phyloP scores from a whole-genome alignment of 2,888 invertebrate species.

The Prenolepis imparis region DNA sequence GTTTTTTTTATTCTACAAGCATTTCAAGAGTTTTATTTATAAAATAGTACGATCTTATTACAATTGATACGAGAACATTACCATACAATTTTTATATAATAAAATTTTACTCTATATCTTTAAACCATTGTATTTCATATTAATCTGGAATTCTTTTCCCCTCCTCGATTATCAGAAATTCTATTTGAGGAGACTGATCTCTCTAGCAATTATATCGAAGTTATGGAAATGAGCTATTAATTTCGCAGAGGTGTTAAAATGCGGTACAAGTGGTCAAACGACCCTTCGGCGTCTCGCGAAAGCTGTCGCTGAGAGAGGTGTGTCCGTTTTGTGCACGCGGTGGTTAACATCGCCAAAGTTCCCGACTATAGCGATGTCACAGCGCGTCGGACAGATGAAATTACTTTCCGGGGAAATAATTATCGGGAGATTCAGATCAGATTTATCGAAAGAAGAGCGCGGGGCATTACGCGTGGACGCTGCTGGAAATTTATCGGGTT shows the following conservation, averaged over 20 bases:
- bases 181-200: not conserved
- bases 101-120: not conserved
- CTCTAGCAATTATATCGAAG: slow-evolving; percentile 10
- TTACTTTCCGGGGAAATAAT: slow-evolving; percentile 59
- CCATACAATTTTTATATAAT: not conserved
- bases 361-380: not conserved
- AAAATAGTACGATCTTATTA: not conserved
- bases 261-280: slow-evolving; percentile 26
- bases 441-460: slow-evolving; percentile 74
- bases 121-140: not conserved
- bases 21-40: not conserved
- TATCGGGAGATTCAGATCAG: slow-evolving; percentile 60
- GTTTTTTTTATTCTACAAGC: not conserved
- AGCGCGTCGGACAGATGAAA: slow-evolving; percentile 35
- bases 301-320: slow-evolving; percentile 38
- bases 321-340: slow-evolving; percentile 27
- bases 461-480: slow-evolving; percentile 66
- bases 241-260: slow-evolving; percentile 27
- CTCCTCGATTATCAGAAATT: not conserved
- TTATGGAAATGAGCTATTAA: not conserved
- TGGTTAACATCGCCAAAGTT: slow-evolving; percentile 22
- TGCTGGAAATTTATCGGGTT: slow-evolving; percentile 71
- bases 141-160: not conserved
- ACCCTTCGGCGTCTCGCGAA: slow-evolving; percentile 42
- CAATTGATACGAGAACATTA: not conserved